Evolutionary conservation across 2,797 vertebrate genomes (phyloP), one percentile per base, ranked within the genome.

Genomic region (Streptopelia turtur): DNA sequence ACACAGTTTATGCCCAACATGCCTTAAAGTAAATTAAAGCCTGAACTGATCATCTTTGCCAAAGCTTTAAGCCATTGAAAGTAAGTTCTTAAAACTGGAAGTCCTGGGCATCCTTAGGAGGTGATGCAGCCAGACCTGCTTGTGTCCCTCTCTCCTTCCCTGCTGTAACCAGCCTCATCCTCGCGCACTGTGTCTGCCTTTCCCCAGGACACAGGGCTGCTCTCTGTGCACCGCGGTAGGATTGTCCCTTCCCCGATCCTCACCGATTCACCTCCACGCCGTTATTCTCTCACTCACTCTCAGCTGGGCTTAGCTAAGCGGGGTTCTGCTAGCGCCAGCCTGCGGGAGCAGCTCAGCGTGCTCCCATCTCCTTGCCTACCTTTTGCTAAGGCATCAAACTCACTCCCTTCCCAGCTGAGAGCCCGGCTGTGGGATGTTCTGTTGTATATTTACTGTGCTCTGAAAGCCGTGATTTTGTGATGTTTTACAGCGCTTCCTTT

Each of bases 401-500:
- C 27, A 43, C 63, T 89, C 60, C 68, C 61, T 82, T 52, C 39
- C 82, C 88, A 59, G 74, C 87, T n/a, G 68, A 50, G 49, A 64
- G 59, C 71, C 52, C 9, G 5, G 87, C 86, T 65, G 69, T 7
- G 77, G 55, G 92, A 57, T 93, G 68, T 90, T 72, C 82, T 94
- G 76, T 83, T 82, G 53, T 49, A 45, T 96, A 57, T 89, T 94
- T n/a, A 66, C 83, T 94, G 66, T 94, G 94, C 88, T 95, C 97
- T 97, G 95, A 97, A 97, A 96, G 91, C 86, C 91, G 3, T 97
- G 95, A 94, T 97, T 95, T 94, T 98, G 96, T 98, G 96, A 90
- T 98, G 83, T 98, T 96, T 98, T 98, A 91, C 98, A 98, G 98
- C 96, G 97, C 97, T 95, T 97, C 98, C 92, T 97, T 98, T 97